Evolutionary conservation across 2,797 vertebrate species (phyloP).

Genomic region (Anguilla anguilla): DNA sequence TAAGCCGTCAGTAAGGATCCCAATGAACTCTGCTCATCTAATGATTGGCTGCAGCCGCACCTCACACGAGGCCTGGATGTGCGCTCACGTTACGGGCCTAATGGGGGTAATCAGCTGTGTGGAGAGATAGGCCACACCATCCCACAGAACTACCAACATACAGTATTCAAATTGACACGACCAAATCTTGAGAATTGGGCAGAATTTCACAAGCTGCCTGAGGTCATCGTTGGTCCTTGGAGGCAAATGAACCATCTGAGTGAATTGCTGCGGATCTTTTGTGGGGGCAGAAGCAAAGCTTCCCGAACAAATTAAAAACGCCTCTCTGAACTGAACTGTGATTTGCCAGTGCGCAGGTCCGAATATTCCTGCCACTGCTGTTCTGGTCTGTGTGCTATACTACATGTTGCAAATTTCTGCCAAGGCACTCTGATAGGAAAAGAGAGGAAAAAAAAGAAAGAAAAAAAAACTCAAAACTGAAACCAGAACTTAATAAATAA

Average conservation of each 20-base stretch:
- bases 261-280: not conserved
- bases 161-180: not conserved
- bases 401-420: not conserved
- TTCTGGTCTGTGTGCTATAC: not conserved
- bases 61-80: not conserved
- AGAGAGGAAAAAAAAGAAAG: not conserved
- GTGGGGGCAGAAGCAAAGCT: conserved; percentile 10
- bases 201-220: not conserved
- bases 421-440: not conserved
- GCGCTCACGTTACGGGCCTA: not conserved
- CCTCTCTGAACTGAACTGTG: conserved; percentile 1
- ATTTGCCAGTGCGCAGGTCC: not conserved
- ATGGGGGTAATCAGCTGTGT: not conserved
- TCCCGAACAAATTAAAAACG: conserved; percentile 17
- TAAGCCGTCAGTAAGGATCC: not conserved
- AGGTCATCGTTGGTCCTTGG: not conserved
- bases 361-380: not conserved
- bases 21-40: not conserved
- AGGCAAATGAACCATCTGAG: conserved; percentile 10
- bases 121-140: not conserved
- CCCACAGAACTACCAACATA: not conserved
- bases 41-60: not conserved
- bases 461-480: not conserved
- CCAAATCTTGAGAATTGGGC: not conserved
- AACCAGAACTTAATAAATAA: not conserved